Conservation (phyloP, 2,888 invertebrate genomes). For the Amphipyra berbera region DNA sequence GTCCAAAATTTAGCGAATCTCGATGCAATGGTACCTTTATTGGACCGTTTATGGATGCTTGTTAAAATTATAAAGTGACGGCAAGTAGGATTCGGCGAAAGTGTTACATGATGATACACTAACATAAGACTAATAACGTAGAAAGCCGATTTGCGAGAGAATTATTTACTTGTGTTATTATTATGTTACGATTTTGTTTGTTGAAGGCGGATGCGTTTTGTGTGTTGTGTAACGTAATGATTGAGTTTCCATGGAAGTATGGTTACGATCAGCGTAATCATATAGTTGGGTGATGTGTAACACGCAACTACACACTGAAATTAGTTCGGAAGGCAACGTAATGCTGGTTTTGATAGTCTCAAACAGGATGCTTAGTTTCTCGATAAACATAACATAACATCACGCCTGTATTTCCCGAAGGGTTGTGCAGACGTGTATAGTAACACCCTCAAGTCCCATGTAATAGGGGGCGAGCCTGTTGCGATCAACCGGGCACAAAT, state of each 20-base stretch:
- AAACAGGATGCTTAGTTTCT: slow-evolving; percentile 26
- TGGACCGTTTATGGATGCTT: slow-evolving; percentile 41
- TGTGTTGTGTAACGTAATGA: slow-evolving; percentile 43
- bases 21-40: slow-evolving; percentile 28
- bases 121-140: slow-evolving; percentile 24
- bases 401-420: too few relatives aligned
- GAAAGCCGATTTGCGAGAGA: slow-evolving; percentile 23
- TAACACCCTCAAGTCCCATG: too few relatives aligned
- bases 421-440: too few relatives aligned
- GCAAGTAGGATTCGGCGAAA: slow-evolving; percentile 14
- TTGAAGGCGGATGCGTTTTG: slow-evolving; percentile 29
- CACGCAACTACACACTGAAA: slow-evolving; percentile 31
- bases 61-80: slow-evolving; percentile 16
- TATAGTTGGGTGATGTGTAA: slow-evolving; percentile 18
- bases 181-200: slow-evolving; percentile 37
- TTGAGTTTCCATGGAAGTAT: slow-evolving; percentile 42
- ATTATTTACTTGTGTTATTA: slow-evolving; percentile 30
- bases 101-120: slow-evolving; percentile 30
- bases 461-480: too few relatives aligned
- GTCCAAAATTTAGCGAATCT: slow-evolving; percentile 15
- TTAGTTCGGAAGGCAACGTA: slow-evolving; percentile 16
- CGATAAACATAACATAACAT: too few relatives aligned
- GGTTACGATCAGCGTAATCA: slow-evolving; percentile 37
- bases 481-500: too few relatives aligned
- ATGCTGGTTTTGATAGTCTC: slow-evolving; percentile 10